A percentile compares a stretch with the other conserved stretches of the same genome.
phyloP scores from a whole-genome alignment of 2,888 invertebrate species.

The Melanostoma scalare region DNA sequence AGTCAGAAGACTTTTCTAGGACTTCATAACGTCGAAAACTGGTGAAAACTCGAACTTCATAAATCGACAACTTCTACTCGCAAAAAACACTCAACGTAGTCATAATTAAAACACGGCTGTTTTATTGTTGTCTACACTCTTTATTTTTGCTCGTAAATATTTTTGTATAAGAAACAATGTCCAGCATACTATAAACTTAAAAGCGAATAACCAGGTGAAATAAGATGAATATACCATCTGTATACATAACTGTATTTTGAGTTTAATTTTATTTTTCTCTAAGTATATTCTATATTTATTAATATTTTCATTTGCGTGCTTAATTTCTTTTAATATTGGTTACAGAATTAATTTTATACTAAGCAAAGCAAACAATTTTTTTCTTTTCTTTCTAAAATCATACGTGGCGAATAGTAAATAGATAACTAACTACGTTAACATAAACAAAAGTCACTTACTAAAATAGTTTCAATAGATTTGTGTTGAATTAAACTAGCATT shows the following conservation, averaged over 20 bases:
- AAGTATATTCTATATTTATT: no score
- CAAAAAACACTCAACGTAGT: no score
- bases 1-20: no score
- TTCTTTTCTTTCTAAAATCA: slow-evolving; percentile 7
- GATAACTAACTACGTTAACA: slow-evolving; percentile 27
- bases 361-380: slow-evolving; percentile 11
- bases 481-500: neutral
- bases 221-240: slow-evolving; percentile 5
- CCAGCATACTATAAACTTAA: slow-evolving; percentile 40
- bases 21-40: no score
- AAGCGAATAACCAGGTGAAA: slow-evolving; percentile 51
- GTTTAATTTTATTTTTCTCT: slow-evolving; percentile 17
- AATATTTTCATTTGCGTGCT: no score
- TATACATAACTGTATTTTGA: slow-evolving; percentile 50
- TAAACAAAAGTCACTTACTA: neutral
- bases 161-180: slow-evolving; percentile 26
- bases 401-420: slow-evolving; percentile 5
- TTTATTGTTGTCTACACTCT: slow-evolving; percentile 52
- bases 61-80: no score
- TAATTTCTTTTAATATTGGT: slow-evolving; percentile 6
- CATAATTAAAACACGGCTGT: neutral
- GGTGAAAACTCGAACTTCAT: no score
- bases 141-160: slow-evolving; percentile 63
- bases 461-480: no score
- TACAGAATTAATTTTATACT: no score